Evolutionary conservation across 2,797 vertebrate genomes (phyloP).

Genomic region (Gymnodraco acuticeps): DNA sequence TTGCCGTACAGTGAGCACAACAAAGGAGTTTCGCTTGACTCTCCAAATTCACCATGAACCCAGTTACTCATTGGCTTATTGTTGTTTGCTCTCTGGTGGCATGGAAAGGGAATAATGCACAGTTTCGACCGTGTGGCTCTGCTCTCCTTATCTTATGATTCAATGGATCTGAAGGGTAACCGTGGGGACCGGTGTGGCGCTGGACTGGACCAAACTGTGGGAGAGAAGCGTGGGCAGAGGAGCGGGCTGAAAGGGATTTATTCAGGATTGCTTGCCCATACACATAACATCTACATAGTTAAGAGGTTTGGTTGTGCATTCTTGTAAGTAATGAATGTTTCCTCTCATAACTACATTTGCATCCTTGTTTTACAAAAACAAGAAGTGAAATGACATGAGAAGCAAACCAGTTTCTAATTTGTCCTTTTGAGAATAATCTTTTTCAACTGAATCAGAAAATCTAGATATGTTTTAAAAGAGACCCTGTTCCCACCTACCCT

Average conservation of each 20-base stretch:
- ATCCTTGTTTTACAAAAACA: not conserved
- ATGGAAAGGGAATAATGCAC: conserved; percentile 82
- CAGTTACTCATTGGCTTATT: conserved; percentile 45
- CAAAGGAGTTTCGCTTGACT: conserved; percentile 36
- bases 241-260: conserved; percentile 36
- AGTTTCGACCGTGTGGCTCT: conserved; percentile 72
- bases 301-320: conserved; percentile 2
- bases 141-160: conserved; percentile 66
- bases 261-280: not conserved
- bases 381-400: not conserved
- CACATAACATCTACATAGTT: not conserved
- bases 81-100: conserved; percentile 57
- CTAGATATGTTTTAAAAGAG: not conserved
- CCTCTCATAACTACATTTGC: not conserved
- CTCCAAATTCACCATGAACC: conserved; percentile 40
- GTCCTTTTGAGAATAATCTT: not conserved
- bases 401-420: not conserved
- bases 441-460: not conserved
- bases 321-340: not conserved
- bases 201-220: conserved; percentile 63
- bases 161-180: conserved; percentile 58
- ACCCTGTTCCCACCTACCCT: conserved; percentile 25
- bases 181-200: conserved; percentile 50
- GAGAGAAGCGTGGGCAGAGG: conserved; percentile 42
- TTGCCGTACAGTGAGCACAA: conserved; percentile 63